phyloP scores from a whole-genome alignment of 2,888 invertebrate species.

The Andrena minutula region DNA sequence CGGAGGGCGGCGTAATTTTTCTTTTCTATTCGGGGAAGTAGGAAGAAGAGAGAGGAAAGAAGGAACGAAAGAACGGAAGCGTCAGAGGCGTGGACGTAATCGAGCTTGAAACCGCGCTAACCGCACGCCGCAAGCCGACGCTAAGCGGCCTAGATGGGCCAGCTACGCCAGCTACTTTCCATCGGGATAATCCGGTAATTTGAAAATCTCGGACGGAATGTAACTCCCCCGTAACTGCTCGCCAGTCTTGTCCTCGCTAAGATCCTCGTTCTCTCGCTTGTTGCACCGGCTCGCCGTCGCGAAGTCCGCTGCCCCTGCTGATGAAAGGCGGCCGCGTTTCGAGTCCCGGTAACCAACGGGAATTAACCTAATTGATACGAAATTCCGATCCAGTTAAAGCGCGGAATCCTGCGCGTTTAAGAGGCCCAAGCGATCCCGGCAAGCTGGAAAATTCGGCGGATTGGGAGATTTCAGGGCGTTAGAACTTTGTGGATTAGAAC shows the following conservation, averaged over 20 bases:
- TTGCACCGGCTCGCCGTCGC: slow-evolving; percentile 22
- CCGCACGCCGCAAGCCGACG: slow-evolving; percentile 72
- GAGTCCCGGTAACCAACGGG: background rate
- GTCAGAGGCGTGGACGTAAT: slow-evolving; percentile 64
- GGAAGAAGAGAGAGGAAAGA: background rate
- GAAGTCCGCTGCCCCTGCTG: background rate
- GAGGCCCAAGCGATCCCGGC: background rate
- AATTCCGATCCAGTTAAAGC: background rate
- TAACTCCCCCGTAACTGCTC: slow-evolving; percentile 64
- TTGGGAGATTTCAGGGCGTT: background rate
- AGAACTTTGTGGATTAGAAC: background rate
- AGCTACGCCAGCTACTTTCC: slow-evolving; percentile 77
- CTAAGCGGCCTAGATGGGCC: slow-evolving; percentile 76
- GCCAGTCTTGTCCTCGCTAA: slow-evolving; percentile 47
- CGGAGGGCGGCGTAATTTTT: slow-evolving; percentile 57
- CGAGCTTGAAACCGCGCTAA: slow-evolving; percentile 76
- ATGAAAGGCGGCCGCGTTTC: background rate
- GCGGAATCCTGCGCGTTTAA: background rate
- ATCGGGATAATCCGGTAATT: slow-evolving; percentile 78
- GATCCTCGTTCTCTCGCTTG: slow-evolving; percentile 38
- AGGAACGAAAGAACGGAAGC: slow-evolving; percentile 37
- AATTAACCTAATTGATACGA: slow-evolving; percentile 39
- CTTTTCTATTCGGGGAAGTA: slow-evolving; percentile 29
- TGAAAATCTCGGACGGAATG: slow-evolving; percentile 78
- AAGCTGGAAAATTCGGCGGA: background rate